phyloP scores from a whole-genome alignment of 2,113 vertebrate species.

The Chloebia gouldiae region DNA sequence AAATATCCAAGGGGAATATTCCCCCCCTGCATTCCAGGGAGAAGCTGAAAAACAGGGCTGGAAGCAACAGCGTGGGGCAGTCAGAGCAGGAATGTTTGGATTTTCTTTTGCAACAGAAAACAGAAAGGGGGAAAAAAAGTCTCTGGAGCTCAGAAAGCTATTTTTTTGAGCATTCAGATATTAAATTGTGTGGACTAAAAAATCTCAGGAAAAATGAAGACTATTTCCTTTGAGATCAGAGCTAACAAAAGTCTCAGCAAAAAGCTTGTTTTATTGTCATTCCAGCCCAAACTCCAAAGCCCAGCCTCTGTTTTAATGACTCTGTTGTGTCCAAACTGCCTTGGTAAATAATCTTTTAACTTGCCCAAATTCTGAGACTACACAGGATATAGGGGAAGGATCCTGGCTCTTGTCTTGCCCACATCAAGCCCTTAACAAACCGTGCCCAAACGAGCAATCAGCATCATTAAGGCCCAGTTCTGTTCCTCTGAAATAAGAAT shows the following conservation, averaged over 20 bases:
- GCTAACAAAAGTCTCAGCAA: neutral
- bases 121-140: neutral
- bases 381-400: neutral
- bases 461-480: neutral
- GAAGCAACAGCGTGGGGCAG: neutral
- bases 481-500: neutral
- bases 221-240: slow-evolving; percentile 39
- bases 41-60: neutral
- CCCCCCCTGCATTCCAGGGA: neutral
- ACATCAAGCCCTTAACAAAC: neutral
- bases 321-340: neutral
- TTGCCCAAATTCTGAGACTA: neutral
- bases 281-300: neutral
- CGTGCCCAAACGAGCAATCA: neutral
- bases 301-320: neutral
- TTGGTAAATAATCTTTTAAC: neutral
- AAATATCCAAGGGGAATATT: fast-evolving
- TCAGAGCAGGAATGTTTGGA: neutral
- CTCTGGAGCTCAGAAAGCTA: neutral
- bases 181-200: neutral
- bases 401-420: neutral
- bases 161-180: neutral
- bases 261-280: neutral
- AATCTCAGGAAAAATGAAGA: slow-evolving; percentile 7
- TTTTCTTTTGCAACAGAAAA: neutral